These are phyloP conservation scores for Calliopsis andreniformis DNA, from an alignment of 1,140 invertebrate genomes.

Conservation along the genomic window DNA sequence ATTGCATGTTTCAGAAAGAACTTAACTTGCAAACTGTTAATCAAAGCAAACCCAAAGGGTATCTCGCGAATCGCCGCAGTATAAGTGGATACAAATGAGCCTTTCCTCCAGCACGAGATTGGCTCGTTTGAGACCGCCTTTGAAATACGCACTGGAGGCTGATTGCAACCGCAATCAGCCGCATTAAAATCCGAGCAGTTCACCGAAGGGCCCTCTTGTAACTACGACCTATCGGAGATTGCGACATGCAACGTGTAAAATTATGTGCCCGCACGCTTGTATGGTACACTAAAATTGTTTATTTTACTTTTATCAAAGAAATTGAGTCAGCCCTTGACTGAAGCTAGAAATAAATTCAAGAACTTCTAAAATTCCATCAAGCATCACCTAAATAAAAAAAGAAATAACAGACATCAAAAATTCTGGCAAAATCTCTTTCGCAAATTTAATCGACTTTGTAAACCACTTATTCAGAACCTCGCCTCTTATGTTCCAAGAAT, in stretches of 20 bases:
- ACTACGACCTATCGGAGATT: not conserved
- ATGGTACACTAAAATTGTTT: not conserved
- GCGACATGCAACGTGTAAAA: conserved; percentile 22
- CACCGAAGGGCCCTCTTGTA: conserved; percentile 1
- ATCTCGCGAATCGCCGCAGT: not conserved
- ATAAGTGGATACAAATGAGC: conserved; percentile 5
- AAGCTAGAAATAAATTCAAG: too few species aligned
- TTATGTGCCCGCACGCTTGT: conserved; percentile 15
- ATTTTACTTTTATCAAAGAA: not conserved
- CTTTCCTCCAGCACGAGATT: conserved; percentile 40
- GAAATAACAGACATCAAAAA: too few species aligned
- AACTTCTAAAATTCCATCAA: too few species aligned
- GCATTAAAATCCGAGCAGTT: conserved; percentile 31
- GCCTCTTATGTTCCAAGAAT: too few species aligned
- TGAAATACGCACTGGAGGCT: conserved; percentile 40
- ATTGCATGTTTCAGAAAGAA: not conserved
- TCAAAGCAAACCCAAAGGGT: not conserved
- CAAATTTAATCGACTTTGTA: too few species aligned
- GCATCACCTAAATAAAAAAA: too few species aligned
- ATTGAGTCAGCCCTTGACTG: too few species aligned
- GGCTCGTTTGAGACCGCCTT: conserved; percentile 33
- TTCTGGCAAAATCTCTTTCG: too few species aligned
- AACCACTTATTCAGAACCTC: too few species aligned
- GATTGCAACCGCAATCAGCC: conserved; percentile 44
- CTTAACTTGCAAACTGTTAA: not conserved